phyloP scores from a whole-genome alignment of 2,113 vertebrate species.

The Stercorarius parasiticus region DNA sequence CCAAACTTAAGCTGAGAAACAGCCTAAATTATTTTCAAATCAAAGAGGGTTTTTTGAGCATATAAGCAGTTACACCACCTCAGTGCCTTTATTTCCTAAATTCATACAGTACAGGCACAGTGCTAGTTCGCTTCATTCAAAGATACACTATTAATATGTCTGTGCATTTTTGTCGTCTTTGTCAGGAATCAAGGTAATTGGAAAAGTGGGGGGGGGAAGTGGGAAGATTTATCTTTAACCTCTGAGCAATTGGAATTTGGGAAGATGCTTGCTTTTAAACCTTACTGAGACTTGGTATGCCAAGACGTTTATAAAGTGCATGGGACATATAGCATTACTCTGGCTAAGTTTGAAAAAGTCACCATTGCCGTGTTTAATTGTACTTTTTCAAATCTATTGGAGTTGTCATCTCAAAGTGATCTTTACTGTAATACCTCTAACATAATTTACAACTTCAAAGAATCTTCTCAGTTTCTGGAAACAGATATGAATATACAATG shows the following conservation, averaged over 20 bases:
- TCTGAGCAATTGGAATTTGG: background rate
- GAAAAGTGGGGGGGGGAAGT: background rate
- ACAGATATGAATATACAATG: accelerated
- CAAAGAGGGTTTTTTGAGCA: background rate
- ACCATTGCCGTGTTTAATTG: background rate
- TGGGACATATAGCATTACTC: background rate
- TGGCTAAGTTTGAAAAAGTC: background rate
- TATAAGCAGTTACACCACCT: background rate
- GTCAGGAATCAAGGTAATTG: background rate
- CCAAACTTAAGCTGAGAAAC: background rate
- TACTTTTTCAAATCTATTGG: background rate
- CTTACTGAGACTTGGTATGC: background rate
- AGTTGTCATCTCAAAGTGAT: background rate
- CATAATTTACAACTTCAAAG: background rate
- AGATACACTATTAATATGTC: background rate
- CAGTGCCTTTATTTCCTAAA: background rate
- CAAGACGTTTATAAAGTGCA: background rate
- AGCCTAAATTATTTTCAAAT: background rate
- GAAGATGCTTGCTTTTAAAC: background rate
- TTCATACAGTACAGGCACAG: background rate
- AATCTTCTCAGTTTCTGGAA: background rate
- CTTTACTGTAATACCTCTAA: background rate
- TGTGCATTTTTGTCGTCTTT: background rate
- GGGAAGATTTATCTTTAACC: background rate
- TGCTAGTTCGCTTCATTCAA: background rate